Evolutionary conservation across 37 sponge, comb jelly and placozoan genomes (phyloP).

Genomic region (Axinella damicornis): DNA sequence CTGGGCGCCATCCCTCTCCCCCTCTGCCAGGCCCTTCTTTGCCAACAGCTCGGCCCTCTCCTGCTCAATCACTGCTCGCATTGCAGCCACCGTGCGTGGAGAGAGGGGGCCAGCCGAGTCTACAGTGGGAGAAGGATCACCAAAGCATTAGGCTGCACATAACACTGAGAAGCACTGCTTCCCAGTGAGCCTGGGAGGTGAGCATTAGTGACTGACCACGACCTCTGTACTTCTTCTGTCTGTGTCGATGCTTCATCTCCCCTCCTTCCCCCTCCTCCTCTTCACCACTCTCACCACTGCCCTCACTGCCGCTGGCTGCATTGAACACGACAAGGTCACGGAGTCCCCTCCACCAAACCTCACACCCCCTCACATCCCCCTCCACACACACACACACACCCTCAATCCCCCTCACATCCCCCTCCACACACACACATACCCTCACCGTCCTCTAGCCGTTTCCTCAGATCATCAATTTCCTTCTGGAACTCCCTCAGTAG

Average conservation of each 20-base stretch:
- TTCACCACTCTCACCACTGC: constrained; percentile 33
- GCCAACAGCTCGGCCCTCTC: constrained; percentile 75
- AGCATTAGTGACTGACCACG: background rate
- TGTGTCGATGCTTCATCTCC: background rate
- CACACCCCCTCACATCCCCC: no score
- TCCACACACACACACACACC: no score
- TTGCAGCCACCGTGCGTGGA: constrained; percentile 42
- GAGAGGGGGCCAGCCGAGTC: constrained; percentile 51
- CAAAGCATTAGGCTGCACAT: no score
- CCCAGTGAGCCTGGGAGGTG: background rate
- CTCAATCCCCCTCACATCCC: no score
- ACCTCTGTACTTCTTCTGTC: constrained; percentile 18
- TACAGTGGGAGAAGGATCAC: background rate
- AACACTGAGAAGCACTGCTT: background rate
- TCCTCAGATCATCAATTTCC: constrained; percentile 91
- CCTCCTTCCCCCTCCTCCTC: constrained; percentile 30
- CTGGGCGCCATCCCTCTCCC: constrained; percentile 72
- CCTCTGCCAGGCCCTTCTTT: constrained; percentile 85
- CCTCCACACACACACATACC: background rate
- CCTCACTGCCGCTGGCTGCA: constrained; percentile 45
- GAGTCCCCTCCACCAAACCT: no score
- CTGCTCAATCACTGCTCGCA: constrained; percentile 71
- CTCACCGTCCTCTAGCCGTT: constrained; percentile 76
- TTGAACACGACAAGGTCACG: no score
- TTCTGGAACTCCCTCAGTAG: constrained; percentile 98